Evolutionary conservation across 2,888 invertebrate genomes (phyloP), one percentile per base, ranked within the genome.

Genomic region (Pseudococcus jackbeardsleyi): DNA sequence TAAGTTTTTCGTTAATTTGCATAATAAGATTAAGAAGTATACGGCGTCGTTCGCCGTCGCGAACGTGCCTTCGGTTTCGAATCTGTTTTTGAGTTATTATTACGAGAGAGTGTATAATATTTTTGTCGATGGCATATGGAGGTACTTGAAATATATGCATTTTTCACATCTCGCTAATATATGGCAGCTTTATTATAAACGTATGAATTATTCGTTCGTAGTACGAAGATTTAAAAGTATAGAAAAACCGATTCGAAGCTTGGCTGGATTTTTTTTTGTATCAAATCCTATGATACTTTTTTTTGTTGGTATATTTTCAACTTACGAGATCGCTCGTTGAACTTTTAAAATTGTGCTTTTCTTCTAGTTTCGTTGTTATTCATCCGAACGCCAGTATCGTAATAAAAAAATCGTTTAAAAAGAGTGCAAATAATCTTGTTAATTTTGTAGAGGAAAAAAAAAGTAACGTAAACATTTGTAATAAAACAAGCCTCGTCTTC

Each of bases 71-170:
- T 6, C 22, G 22, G 9, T 9, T 79, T n/a, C 46, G 79, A 17
- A 42, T 39, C 79, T 79, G 79, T 79, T 79, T 79, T 79, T 79
- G 79, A 79, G n/a, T 79, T 79, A 79, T 79, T 79, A 79, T 19
- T 12, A 33, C 26, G 26, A 15, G 12, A 15, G 22, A 59, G n/a
- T 7, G 22, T 33, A 59, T 59, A 19, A 68, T 26, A 26, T 68
- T 33, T 72, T 33, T 72, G 26, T 64, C 64, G 22, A 64, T 64
- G 22, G 19, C 64, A 72, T 72, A 72, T 72, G 19, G 1, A 5
- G 17, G 15, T 54, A 19, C n/a, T 5, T 33, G 26, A 33, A 33
- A 33, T 33, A 19, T 59, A 59, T 59, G 19, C 19, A 19, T 59
- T 59, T 59, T 59, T 59, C 59, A 59, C 5, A 59, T 59, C 19